Base-by-base conservation (phyloP, 2,797 vertebrate genomes). In the Masticophis lateralis region DNA sequence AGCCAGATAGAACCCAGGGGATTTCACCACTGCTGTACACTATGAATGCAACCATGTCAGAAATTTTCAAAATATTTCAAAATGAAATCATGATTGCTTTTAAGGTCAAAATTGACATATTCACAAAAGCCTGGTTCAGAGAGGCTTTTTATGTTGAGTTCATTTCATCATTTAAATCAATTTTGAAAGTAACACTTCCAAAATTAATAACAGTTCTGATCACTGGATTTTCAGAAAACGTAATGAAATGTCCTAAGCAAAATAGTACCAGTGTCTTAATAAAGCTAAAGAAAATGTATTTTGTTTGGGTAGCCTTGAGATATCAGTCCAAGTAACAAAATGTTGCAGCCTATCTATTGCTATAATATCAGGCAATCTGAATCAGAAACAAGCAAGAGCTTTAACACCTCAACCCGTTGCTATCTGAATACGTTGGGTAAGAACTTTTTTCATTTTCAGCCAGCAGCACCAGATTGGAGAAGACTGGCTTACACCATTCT, bases 71-170 rank as follows among this genome's bases (percentile, higher is more conserved):
- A 47, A 0, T 69, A 61, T 94, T 91, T 95, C 20, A 1, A 59
- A 92, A 90, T 74, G 53, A 57, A 0, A 91, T 79, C 90, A 59
- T 10, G 66, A 94, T 89, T 86, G 4, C 88, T 94, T 95, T 79
- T 56, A 93, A 88, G 88, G 63, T 93, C 95, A 0, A 1, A 63
- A 91, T 87, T 55, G 89, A 43, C 87, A 14, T 90, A 94, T 53
- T 95, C 91, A 94, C 95, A 89, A 93, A 97, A 96, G 88, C 89
- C 90, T 94, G 93, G 95, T 79, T 37, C 61, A 95, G 3, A 5
- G 0, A 0, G 2, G n/a, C 86, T 55, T 55, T 25, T 57, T 53
- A 27, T 18, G 92, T 89, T 7, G 91, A 93, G 92, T 79, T 69
- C 56, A 88, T 55, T 87, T 74, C 86, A 95, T 89, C 92, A 92